A percentile compares a stretch with the other conserved stretches of the same genome.
These are phyloP conservation scores for Sinopyrophorus schimmeli DNA, from an alignment of 2,888 invertebrate species.

Conservation along the genomic window DNA sequence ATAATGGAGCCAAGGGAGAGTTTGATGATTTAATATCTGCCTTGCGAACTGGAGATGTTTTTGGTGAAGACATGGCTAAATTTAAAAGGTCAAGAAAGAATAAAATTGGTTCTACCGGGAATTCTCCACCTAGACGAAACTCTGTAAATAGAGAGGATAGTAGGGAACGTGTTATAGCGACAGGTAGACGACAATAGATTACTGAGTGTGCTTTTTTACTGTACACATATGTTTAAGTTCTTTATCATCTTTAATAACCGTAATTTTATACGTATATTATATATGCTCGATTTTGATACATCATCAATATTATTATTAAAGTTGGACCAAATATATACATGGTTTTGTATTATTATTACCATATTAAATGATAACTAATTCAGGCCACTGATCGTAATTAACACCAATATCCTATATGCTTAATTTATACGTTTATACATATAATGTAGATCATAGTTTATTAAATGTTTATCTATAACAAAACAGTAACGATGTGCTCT, in stretches of 20 bases:
- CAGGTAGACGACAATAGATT: constrained; percentile 51
- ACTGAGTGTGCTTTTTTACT: constrained; percentile 1
- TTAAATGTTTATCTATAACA: constrained; percentile 28
- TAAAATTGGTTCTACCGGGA: constrained; percentile 61
- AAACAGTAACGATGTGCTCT: constrained; percentile 35
- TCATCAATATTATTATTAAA: constrained; percentile 22
- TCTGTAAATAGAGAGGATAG: constrained; percentile 69
- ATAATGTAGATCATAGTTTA: constrained; percentile 42
- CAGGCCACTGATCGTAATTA: too few species aligned
- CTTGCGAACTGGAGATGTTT: constrained; percentile 90
- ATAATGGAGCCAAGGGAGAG: constrained; percentile 75
- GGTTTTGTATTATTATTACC: constrained; percentile 39
- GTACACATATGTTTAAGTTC: constrained; percentile 9
- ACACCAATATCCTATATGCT: constrained; percentile 38
- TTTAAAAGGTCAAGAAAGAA: constrained; percentile 78
- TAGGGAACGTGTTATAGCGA: constrained; percentile 62
- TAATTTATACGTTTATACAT: too few species aligned
- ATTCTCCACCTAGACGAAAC: constrained; percentile 66
- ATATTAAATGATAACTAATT: too few species aligned
- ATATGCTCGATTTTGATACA: constrained; percentile 20
- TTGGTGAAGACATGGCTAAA: constrained; percentile 94
- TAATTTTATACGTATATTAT: too few species aligned
- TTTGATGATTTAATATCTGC: constrained; percentile 97
- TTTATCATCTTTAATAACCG: constrained; percentile 12
- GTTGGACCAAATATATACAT: constrained; percentile 32